phyloP scores from a whole-genome alignment of 2,797 vertebrate species.

The Alcedo atthis region DNA sequence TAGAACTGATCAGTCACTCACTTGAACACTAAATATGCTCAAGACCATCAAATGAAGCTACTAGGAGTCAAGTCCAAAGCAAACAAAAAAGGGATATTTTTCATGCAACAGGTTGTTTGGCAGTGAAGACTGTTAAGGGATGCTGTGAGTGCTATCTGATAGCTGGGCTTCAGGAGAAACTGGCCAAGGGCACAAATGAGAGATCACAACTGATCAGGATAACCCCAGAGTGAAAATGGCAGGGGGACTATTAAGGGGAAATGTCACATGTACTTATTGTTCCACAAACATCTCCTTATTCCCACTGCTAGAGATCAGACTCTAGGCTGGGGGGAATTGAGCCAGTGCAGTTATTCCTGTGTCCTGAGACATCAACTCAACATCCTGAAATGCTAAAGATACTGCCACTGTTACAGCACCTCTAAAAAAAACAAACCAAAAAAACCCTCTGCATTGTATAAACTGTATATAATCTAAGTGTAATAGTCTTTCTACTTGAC shows the following conservation, averaged over 20 bases:
- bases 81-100: background rate
- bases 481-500: background rate
- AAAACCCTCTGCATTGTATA: background rate
- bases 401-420: background rate
- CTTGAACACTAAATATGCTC: fast-evolving
- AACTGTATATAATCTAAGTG: background rate
- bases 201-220: background rate
- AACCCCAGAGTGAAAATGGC: background rate
- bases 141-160: background rate
- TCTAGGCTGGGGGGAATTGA: background rate
- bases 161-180: background rate
- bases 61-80: background rate
- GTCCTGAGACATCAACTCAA: background rate
- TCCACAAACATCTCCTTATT: background rate
- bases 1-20: background rate
- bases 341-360: background rate
- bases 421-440: background rate
- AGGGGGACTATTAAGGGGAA: background rate
- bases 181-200: background rate
- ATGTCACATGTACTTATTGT: background rate
- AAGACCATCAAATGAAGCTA: background rate
- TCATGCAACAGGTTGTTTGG: background rate
- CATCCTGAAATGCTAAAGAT: background rate
- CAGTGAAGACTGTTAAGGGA: background rate
- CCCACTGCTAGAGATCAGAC: background rate